Evolutionary conservation across 2,113 vertebrate species (phyloP).

Genomic region (Equus quagga): DNA sequence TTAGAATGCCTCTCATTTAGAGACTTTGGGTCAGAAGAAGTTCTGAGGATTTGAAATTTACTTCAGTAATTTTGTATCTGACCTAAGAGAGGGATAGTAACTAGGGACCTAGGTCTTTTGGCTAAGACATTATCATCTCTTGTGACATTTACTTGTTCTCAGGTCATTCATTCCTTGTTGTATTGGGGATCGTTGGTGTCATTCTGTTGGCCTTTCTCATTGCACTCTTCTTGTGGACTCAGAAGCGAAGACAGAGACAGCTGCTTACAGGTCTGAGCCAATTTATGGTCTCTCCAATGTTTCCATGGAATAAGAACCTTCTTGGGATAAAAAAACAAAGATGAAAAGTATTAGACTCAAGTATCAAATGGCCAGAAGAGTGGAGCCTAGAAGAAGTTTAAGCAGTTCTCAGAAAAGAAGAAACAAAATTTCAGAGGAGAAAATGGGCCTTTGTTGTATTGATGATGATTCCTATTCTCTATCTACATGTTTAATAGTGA

Average conservation of each 20-base stretch:
- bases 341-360: neutral
- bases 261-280: constrained; percentile 62
- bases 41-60: neutral
- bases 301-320: neutral
- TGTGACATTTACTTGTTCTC: neutral
- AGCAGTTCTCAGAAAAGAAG: neutral
- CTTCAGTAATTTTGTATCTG: neutral
- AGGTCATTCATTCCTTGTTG: neutral
- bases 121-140: neutral
- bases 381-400: neutral
- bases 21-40: neutral
- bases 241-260: constrained; percentile 48
- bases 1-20: constrained; percentile 6
- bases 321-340: neutral
- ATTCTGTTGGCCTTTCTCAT: constrained; percentile 29
- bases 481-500: neutral
- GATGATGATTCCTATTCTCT: neutral
- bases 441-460: neutral
- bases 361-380: neutral
- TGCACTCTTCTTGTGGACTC: neutral
- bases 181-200: neutral
- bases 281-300: neutral
- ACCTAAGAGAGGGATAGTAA: neutral
- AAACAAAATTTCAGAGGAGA: neutral
- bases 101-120: neutral